Conservation (phyloP, 2,888 invertebrate genomes). For the Zhuqinia jingwanae region DNA sequence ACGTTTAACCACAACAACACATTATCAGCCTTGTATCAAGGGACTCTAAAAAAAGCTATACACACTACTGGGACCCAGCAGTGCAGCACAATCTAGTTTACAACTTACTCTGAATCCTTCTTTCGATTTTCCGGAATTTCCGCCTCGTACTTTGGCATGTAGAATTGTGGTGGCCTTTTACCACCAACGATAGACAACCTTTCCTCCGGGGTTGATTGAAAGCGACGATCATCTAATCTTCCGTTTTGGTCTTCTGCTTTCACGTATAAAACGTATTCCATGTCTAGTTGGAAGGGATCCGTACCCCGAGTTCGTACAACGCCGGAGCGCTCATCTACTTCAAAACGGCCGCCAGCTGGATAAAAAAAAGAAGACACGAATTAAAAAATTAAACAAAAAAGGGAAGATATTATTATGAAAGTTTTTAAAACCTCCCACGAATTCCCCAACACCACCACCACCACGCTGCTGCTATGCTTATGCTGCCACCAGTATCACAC, state of each 20-base stretch:
- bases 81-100: no score
- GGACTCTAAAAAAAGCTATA: no score
- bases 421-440: no score
- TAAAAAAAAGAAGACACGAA: no score
- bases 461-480: no score
- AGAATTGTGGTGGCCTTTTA: conserved; percentile 98
- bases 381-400: no score
- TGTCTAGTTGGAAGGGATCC: conserved; percentile 95
- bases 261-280: conserved; percentile 97
- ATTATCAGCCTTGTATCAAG: no score
- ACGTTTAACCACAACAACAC: no score
- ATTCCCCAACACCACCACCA: no score
- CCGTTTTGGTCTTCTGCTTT: conserved; percentile 98
- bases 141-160: conserved; percentile 96
- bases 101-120: conserved; percentile 96
- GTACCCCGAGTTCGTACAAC: conserved; percentile 95
- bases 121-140: conserved; percentile 98
- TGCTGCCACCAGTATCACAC: no score
- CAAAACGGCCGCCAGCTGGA: conserved; percentile 86
- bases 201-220: conserved; percentile 95
- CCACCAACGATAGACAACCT: conserved; percentile 97
- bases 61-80: no score
- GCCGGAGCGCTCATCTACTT: conserved; percentile 94
- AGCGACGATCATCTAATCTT: conserved; percentile 92
- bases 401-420: no score